A percentile compares a stretch with the other conserved stretches of the same genome.
Evolutionary conservation across 1,140 invertebrate genomes (phyloP).

Genomic region (Tetramorium parvispinum): DNA sequence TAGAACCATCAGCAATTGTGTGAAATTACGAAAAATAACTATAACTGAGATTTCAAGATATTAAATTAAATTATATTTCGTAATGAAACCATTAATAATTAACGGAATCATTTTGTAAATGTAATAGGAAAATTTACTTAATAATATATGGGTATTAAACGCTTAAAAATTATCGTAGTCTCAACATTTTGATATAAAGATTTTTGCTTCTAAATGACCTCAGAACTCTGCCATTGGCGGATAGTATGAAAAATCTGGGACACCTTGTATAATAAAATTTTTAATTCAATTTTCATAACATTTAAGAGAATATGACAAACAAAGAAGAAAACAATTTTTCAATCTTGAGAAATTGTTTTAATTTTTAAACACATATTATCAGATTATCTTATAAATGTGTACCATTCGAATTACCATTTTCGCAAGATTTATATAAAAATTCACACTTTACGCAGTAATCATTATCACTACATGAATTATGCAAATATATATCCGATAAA

Average conservation of each 20-base stretch:
- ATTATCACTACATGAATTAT: background rate
- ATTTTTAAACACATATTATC: background rate
- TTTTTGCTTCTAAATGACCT: no score
- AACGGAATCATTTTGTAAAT: slow-evolving; percentile 1
- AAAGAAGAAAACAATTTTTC: background rate
- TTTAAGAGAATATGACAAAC: background rate
- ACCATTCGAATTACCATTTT: background rate
- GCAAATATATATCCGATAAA: background rate
- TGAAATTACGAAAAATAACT: background rate
- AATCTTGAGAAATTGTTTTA: background rate
- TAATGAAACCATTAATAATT: background rate
- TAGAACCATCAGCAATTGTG: background rate
- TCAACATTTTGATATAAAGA: no score
- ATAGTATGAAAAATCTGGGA: no score
- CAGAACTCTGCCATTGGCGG: no score
- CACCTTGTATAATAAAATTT: background rate
- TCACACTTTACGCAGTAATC: background rate
- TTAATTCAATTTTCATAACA: background rate
- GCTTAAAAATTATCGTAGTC: no score
- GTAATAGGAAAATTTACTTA: background rate
- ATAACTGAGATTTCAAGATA: background rate
- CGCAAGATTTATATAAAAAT: background rate
- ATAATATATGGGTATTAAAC: background rate
- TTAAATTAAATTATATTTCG: background rate
- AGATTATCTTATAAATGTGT: background rate